Evolutionary conservation across 2,113 vertebrate genomes (phyloP).

Genomic region (Rutilus rutilus): DNA sequence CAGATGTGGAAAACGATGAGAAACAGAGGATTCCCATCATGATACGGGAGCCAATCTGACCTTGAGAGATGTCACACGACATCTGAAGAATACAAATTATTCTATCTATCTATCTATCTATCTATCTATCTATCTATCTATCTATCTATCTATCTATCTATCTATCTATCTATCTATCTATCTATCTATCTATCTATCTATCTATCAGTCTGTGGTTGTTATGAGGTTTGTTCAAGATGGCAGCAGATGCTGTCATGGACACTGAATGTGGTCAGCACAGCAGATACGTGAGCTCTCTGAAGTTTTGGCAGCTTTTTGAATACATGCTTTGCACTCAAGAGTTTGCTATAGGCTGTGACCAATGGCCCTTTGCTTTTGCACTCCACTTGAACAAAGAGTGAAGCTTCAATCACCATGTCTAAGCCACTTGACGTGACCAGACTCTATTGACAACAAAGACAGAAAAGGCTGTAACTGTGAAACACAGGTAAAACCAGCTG

Average conservation of each 20-base stretch:
- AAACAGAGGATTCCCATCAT: slow-evolving; percentile 49
- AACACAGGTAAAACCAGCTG: not conserved
- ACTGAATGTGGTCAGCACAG: not conserved
- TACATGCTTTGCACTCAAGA: not conserved
- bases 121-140: too few relatives aligned
- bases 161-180: not conserved
- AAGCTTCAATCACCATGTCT: slow-evolving; percentile 1
- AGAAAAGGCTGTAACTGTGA: not conserved
- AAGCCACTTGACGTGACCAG: slow-evolving; percentile 1
- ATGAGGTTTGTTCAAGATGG: not conserved
- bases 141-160: too few relatives aligned
- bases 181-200: not conserved
- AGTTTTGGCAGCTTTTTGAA: not conserved
- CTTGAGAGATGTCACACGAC: slow-evolving; percentile 44
- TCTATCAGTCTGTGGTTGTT: not conserved
- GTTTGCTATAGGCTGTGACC: slow-evolving; percentile 22
- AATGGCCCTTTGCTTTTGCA: not conserved
- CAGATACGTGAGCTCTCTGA: slow-evolving; percentile 4
- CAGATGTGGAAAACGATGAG: slow-evolving; percentile 33
- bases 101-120: not conserved
- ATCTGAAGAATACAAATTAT: not conserved
- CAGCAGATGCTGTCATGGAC: slow-evolving; percentile 7
- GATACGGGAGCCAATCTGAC: slow-evolving; percentile 59
- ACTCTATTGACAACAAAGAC: not conserved
- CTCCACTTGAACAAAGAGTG: not conserved